Evolutionary conservation across 2,888 invertebrate genomes (phyloP), one percentile per base, ranked within the genome.

Genomic region (Agonopterix arenella): DNA sequence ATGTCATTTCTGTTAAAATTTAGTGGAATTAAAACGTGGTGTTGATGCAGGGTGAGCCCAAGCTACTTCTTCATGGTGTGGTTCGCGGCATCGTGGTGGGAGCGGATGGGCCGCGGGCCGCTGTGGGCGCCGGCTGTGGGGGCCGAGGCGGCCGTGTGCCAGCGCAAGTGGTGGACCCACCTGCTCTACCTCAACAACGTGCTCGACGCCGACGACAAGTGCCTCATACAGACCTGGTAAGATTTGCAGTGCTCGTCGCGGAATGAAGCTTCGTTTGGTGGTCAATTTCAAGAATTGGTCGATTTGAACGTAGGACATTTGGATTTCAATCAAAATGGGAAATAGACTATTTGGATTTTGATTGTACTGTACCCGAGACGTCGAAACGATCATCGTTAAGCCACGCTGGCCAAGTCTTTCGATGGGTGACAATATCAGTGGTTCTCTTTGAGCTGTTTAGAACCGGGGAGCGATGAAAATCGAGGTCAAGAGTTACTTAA

Each of bases 161-260:
- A 77, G 13, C 55, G 54, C 60, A 84, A 85, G 72, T 85, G 86
- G 85, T 85, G 85, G 86, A 73, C 80, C 16, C 85, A 88, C 38
- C 66, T 85, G 55, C 72, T 86, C 2, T 89, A 80, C 65, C 67
- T 85, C 51, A 84, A 85, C 75, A 88, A 88, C 64, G 58, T 86
- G 9, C 44, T 85, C 5, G 59, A 76, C 36, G 69, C 79, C 0
- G 81, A 83, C 50, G 76, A 86, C 47, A 84, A 85, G 59, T 88
- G 88, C 54, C 76, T 89, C 42, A 79, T 88, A 61, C 88, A 86
- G 69, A 88, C 88, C 7, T 89, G 88, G 86, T 86, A 40, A 74
- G 71, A 41, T 11, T 28, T 28, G 28, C 28, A 5, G 7, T 1
- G 7, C 28, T 28, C 7, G 28, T 7, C 5, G n/a, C 40, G 5